Evolutionary conservation across 2,113 vertebrate genomes (phyloP), one percentile per base, ranked within the genome.

Genomic region (Platichthys stellatus): DNA sequence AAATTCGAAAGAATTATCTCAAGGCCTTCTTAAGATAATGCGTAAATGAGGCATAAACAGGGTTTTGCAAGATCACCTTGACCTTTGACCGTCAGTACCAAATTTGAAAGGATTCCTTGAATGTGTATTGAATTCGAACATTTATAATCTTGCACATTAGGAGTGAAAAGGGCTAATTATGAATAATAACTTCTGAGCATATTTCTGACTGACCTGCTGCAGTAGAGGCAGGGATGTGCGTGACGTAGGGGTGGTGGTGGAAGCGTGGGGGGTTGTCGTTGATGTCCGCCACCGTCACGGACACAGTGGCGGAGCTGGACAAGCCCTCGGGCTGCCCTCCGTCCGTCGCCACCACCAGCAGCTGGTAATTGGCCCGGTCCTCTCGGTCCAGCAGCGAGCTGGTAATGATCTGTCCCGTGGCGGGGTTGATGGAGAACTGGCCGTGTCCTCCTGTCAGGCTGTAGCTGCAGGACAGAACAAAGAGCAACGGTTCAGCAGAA

Each of bases 221-320:
- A 13, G 96, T 94, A 26, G 96, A 96, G 0, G 97, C 96, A 0
- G 98, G 96, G 28, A 99, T 94, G 5, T 99, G 97, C 1, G 98
- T 99, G 85, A 99, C 98, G 0, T 99, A 99, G 1, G 98, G 98
- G 79, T 98, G 97, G 86, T 99, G 97, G 24, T 98, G 97, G 92
- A 99, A 99, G 80, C 92, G 95, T 3, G 98, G 98, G 0, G 98
- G 97, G 82, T 98, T 99, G 86, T 99, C 98, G 1, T 99, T 99
- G 82, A 98, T 95, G 60, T 99, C 98, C 0, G 95, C 75, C 59
- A 99, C 94, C 0, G 94, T 90, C 63, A 99, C 95, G 0, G 97
- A 94, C 69, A 99, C 97, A 0, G 94, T 98, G 82, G 98, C 85
- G 0, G 98, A 98, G 88, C 97, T 99, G 91, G 97, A 97, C 38